These are phyloP conservation scores for Podarcis siculus DNA, from an alignment of 2,797 vertebrate genomes.

Conservation along the genomic window DNA sequence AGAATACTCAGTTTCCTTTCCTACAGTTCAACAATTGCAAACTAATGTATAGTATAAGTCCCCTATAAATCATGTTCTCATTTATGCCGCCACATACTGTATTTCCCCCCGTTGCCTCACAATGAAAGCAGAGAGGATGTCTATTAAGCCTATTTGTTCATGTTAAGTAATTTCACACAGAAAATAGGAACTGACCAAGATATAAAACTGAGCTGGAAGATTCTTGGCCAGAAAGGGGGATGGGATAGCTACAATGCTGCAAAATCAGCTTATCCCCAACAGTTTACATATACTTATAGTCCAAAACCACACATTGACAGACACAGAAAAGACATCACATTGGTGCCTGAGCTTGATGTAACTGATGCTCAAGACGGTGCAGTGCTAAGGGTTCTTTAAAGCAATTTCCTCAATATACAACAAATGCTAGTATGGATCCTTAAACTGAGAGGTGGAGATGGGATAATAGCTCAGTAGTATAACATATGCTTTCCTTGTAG, in stretches of 20 bases:
- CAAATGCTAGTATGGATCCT: not conserved
- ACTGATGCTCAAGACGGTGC: not conserved
- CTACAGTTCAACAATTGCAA: not conserved
- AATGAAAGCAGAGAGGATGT: not conserved
- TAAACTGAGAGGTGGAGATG: not conserved
- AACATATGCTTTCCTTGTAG: not conserved
- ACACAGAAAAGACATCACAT: not conserved
- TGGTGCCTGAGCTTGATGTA: not conserved
- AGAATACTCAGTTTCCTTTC: conserved; percentile 13
- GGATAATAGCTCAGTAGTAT: not conserved
- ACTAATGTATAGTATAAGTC: not conserved
- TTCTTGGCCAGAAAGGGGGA: not conserved
- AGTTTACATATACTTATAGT: too few species aligned
- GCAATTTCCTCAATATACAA: not conserved
- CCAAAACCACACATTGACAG: not conserved
- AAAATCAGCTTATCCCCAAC: not conserved
- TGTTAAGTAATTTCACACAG: not conserved
- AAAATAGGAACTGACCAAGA: not conserved
- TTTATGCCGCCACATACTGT: not conserved
- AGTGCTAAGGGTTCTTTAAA: not conserved
- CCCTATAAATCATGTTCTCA: not conserved
- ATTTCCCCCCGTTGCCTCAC: not conserved
- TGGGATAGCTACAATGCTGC: not conserved
- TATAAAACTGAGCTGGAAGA: not conserved
- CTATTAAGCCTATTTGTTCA: not conserved